Base-by-base conservation (phyloP, 1,140 invertebrate species). In the Zophobas morio region DNA sequence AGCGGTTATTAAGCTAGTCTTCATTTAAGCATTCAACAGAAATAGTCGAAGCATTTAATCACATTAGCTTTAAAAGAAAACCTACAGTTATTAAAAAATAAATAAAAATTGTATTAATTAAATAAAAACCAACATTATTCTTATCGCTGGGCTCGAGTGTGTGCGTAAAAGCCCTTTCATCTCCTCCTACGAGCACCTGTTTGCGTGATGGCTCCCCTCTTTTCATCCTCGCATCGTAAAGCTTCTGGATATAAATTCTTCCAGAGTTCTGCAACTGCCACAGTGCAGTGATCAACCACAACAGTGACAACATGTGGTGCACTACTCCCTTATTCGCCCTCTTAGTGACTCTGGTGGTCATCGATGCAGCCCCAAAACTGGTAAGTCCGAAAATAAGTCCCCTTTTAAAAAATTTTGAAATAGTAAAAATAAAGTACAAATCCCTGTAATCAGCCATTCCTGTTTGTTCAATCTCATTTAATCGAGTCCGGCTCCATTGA, bases 381-480 rank as follows among this genome's bases (percentile, higher is more conserved):
- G 71, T 73, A 39, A 53, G 71, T 73, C 46, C 51, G 39, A 3
- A 35, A 40, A 40, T 1, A 39, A 37, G 3, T 63, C 20, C 20
- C 2, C 2, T 2, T 53, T 20, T 4, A 53, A 53, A 6, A 53
- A 46, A 4, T 46, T 46, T 46, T 46, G 3, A 3, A 3, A 46
- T 8, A 20, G 49, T 53, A 53, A 8, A 60, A 36, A 60, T 60
- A 60, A 60, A 60, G 36, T 60, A 6, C 56, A 2, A 37, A 60
- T 60, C 34, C 20, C 20, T 20, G 20, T 20, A 20, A 20, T 20
- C 33, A 56, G 53, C 53, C 6, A 5, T 2, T 20, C 4, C 54
- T 60, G 39, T 66, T 66, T 66, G 60, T 66, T 42, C 32, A 66
- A 66, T 66, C 42, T 66, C 42, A 66, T 66, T 66, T 40, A 66